A percentile compares a stretch with the other conserved stretches of the same genome.
These are phyloP conservation scores for Hypercompe scribonia DNA, from an alignment of 2,888 invertebrate species.

Conservation along the genomic window DNA sequence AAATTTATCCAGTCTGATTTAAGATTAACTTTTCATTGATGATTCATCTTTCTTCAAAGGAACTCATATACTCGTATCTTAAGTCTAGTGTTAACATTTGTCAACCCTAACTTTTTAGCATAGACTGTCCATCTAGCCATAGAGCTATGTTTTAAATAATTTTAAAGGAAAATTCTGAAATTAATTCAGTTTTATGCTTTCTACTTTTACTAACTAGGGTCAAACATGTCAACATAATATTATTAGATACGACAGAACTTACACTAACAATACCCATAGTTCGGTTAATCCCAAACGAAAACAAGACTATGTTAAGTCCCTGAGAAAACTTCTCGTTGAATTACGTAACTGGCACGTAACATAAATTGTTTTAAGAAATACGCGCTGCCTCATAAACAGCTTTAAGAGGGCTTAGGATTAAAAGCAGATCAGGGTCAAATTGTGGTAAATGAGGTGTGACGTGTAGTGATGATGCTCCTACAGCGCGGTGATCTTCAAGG, in stretches of 20 bases:
- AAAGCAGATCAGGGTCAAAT: background rate
- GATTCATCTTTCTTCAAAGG: background rate
- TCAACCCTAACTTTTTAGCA: background rate
- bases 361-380: slow-evolving; percentile 68
- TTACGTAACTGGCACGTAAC: slow-evolving; percentile 50
- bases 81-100: background rate
- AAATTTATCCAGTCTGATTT: slow-evolving; percentile 2
- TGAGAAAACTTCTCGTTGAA: slow-evolving; percentile 57
- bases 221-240: slow-evolving; percentile 44
- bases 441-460: slow-evolving; percentile 4
- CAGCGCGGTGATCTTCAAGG: background rate
- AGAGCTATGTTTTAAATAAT: no score
- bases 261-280: slow-evolving; percentile 51
- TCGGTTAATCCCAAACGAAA: slow-evolving; percentile 56
- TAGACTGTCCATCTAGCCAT: no score
- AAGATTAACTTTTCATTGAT: background rate
- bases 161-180: background rate
- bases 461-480: background rate
- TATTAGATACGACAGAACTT: slow-evolving; percentile 32
- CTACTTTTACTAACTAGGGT: background rate
- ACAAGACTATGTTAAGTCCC: slow-evolving; percentile 59
- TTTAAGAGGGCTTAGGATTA: background rate
- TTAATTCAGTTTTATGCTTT: background rate
- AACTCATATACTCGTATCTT: no score
- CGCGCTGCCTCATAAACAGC: slow-evolving; percentile 52